These are phyloP conservation scores for Campylorhamphus procurvoides DNA, from an alignment of 2,113 vertebrate genomes.

Conservation along the genomic window DNA sequence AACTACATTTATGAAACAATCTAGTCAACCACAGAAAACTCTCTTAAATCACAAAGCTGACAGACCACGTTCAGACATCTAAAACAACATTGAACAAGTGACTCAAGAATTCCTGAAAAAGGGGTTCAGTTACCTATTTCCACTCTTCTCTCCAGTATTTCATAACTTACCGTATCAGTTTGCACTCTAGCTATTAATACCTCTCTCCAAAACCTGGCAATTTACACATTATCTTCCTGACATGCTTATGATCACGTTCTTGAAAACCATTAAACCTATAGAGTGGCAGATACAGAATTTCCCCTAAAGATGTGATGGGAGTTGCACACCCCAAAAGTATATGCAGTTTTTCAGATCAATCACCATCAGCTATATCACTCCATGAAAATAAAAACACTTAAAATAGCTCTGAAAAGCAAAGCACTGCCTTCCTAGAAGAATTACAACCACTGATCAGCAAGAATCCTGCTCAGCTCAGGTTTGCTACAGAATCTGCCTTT, in stretches of 20 bases:
- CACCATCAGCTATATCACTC: background rate
- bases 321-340: accelerated
- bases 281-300: background rate
- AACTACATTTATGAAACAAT: background rate
- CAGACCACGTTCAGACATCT: background rate
- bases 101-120: background rate
- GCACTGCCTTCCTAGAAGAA: background rate
- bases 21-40: background rate
- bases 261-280: background rate
- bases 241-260: background rate
- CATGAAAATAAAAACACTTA: background rate
- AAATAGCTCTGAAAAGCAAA: background rate
- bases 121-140: background rate
- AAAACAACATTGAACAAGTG: background rate
- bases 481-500: background rate
- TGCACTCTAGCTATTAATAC: background rate
- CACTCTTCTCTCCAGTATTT: background rate
- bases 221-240: background rate
- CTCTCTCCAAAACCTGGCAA: background rate
- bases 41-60: background rate
- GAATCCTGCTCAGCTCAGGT: background rate
- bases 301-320: no score
- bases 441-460: background rate
- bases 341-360: background rate
- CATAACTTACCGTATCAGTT: background rate